Conservation (phyloP, 2,888 invertebrate genomes). For the Timema cristinae region DNA sequence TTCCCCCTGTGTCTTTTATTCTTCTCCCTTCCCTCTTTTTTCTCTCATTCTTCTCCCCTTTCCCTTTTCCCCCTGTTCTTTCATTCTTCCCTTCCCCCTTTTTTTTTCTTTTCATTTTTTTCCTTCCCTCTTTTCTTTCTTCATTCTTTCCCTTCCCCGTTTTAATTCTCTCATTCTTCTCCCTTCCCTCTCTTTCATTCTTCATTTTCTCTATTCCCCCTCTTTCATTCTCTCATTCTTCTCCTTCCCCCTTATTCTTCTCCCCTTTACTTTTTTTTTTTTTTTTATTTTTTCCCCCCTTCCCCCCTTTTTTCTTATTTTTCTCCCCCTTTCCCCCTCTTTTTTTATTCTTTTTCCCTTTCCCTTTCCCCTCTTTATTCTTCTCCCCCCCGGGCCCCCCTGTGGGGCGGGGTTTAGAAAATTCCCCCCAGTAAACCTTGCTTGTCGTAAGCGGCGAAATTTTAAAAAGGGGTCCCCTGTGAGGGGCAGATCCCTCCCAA, state of each 20-base stretch:
- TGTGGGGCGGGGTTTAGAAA: background rate
- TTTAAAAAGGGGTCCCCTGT: background rate
- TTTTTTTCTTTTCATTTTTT: background rate
- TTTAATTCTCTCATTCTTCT: background rate
- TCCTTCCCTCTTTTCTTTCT: background rate
- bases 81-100: background rate
- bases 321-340: too few species aligned
- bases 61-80: background rate
- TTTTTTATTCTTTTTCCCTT: background rate
- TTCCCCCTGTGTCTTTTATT: background rate
- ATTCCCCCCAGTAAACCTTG: background rate
- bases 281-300: too few species aligned
- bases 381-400: background rate
- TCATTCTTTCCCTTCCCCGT: background rate
- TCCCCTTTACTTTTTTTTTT: too few species aligned
- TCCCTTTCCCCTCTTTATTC: background rate
- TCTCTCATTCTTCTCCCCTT: background rate
- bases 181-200: background rate
- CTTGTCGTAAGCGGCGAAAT: background rate
- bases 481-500: background rate
- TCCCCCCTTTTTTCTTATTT: too few species aligned
- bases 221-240: background rate
- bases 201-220: background rate
- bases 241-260: too few species aligned
- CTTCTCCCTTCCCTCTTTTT: background rate